These are phyloP conservation scores for Drosophila testacea DNA, from an alignment of 2,888 invertebrate genomes.

Conservation along the genomic window DNA sequence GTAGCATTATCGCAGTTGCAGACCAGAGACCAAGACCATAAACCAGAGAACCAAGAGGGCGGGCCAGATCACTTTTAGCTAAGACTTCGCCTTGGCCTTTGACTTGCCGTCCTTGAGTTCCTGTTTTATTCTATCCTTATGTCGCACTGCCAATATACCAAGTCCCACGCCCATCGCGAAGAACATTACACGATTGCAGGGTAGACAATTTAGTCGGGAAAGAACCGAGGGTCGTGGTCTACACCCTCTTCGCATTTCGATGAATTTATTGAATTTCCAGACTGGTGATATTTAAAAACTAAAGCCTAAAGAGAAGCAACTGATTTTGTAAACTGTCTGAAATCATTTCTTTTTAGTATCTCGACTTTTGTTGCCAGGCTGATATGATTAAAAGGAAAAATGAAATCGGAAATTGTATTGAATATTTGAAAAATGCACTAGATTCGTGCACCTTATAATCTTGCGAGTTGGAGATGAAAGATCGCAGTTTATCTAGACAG, in stretches of 20 bases:
- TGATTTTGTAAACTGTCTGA: conserved; percentile 1
- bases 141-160: conserved; percentile 30
- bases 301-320: conserved; percentile 5
- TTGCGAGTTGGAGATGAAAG: neutral
- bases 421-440: neutral
- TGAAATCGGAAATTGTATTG: neutral
- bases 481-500: neutral
- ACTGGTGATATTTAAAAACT: neutral
- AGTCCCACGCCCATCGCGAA: conserved; percentile 56
- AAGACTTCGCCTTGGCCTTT: conserved; percentile 4
- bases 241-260: conserved; percentile 43
- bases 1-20: conserved; percentile 5
- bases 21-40: neutral
- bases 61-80: neutral
- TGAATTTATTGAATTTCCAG: neutral
- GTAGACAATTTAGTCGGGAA: conserved; percentile 56
- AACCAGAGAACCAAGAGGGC: neutral
- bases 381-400: conserved; percentile 18
- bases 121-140: conserved; percentile 9
- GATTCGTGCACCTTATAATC: neutral
- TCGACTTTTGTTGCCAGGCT: conserved; percentile 15
- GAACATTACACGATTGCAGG: conserved; percentile 60
- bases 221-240: conserved; percentile 49
- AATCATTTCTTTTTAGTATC: neutral
- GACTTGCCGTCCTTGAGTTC: conserved; percentile 7